Percentiles rank a stretch among this genome's conserved stretches.
Conservation (phyloP, 2,888 invertebrate species). For the Chloromyia formosa region DNA sequence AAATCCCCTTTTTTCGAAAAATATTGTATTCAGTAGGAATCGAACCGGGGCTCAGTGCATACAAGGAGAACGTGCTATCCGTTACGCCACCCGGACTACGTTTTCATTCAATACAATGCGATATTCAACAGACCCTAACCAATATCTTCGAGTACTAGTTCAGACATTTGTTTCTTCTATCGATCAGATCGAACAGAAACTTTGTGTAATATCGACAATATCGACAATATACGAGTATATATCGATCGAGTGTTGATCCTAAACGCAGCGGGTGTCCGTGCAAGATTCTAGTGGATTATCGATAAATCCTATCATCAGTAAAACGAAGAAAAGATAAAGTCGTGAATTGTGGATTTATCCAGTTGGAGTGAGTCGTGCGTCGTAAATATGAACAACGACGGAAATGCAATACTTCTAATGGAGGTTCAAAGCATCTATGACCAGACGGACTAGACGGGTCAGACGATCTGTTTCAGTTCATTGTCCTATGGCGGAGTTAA, state of each 20-base stretch:
- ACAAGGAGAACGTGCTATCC: too few relatives aligned
- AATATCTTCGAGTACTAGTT: too few relatives aligned
- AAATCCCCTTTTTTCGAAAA: too few relatives aligned
- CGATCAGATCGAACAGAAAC: too few relatives aligned
- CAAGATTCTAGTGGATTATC: constrained; percentile 36
- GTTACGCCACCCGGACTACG: too few relatives aligned
- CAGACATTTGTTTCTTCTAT: neutral
- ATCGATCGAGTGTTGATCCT: constrained; percentile 11
- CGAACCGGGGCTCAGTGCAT: too few relatives aligned
- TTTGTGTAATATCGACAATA: too few relatives aligned
- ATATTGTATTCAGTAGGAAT: too few relatives aligned
- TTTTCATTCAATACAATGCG: too few relatives aligned
- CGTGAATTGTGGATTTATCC: constrained; percentile 41
- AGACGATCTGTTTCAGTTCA: constrained; percentile 18
- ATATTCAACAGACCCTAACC: too few relatives aligned
- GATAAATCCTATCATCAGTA: constrained; percentile 30
- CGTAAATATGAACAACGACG: constrained; percentile 43
- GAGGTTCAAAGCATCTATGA: constrained; percentile 34
- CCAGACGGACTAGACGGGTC: constrained; percentile 13
- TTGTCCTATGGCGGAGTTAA: constrained; percentile 23
- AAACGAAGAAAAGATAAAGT: constrained; percentile 33
- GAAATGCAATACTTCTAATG: constrained; percentile 35
- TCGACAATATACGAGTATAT: neutral
- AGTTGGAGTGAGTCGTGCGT: constrained; percentile 37
- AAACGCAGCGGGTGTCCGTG: constrained; percentile 29